Percentiles rank a stretch among this genome's conserved stretches.
phyloP scores from a whole-genome alignment of 2,797 vertebrate species.

The Peromyscus melanophrys region DNA sequence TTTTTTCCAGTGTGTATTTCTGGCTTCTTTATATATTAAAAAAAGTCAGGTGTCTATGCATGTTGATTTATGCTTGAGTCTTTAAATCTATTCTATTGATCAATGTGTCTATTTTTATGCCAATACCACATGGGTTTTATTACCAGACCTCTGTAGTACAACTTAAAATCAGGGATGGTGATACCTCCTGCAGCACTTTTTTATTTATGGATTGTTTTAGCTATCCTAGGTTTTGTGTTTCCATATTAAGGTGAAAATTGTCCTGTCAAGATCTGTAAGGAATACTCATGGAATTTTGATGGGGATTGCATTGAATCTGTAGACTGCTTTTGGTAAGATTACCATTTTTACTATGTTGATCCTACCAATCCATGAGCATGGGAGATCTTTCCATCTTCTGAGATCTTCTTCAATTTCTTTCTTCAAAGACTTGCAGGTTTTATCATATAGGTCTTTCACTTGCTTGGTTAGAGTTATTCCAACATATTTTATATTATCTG shows the following conservation, averaged over 20 bases:
- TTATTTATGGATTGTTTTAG: not conserved
- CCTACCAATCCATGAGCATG: not conserved
- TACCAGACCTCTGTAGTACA: not conserved
- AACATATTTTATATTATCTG: not conserved
- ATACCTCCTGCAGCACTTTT: not conserved
- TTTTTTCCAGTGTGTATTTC: not conserved
- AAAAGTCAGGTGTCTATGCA: not conserved
- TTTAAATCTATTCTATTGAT: not conserved
- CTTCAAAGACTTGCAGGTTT: not conserved
- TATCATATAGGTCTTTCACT: not conserved
- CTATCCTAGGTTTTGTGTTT: not conserved
- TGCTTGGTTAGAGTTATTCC: not conserved
- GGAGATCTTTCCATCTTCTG: not conserved
- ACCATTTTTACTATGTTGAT: not conserved
- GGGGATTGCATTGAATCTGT: not conserved
- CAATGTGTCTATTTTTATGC: not conserved
- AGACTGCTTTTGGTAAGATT: not conserved
- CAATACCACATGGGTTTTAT: not conserved
- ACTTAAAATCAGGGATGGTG: not conserved
- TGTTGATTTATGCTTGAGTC: not conserved
- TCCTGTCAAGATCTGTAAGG: not conserved
- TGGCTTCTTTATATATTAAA: not conserved
- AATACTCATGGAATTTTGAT: not conserved
- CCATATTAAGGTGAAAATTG: not conserved
- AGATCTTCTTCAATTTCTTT: not conserved